Base-by-base conservation (phyloP, 2,797 vertebrate genomes). In the Acanthurus leucopareius region DNA sequence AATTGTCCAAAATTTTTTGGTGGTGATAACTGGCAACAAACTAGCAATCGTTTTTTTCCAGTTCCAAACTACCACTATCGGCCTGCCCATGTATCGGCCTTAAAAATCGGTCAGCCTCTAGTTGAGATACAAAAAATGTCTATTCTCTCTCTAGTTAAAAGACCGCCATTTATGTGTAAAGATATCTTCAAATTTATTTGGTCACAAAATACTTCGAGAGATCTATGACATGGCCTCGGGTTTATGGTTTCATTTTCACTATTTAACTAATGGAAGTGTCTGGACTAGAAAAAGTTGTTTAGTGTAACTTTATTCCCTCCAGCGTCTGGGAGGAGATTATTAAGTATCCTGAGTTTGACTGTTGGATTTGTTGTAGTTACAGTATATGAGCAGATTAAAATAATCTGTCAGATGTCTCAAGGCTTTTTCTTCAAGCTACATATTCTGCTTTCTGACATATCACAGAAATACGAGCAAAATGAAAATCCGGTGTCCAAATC, bases 391-490 rank as follows among this genome's bases (percentile, higher is more conserved):
- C 73, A 86, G 85, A 91, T 91, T 86, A 87, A 84, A 91, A 82
- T 91, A 91, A 91, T 86, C 85, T 83, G 86, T 91, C 87, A 89
- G 59, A 80, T 71, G 78, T 80, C 71, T 75, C 8, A 20, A 72
- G 77, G 78, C 73, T 75, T 84, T 80, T 71, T 71, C 69, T 69
- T 79, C 77, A 64, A 86, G 77, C 86, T 57, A 73, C 68, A 73
- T 60, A 74, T 77, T 79, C 75, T 72, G 66, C 68, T 88, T 84
- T 58, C 68, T 63, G 77, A 78, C 75, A 83, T 75, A 82, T 84
- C 65, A 47, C 45, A 75, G 66, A 58, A 78, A 71, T 64, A 60
- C 5, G 7, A 77, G 63, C 49, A 80, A 79, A 79, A 91, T 88
- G 69, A 88, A 84, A 81, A 79, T 76, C 44, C 59, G 47, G 11